phyloP scores from a whole-genome alignment of 2,797 vertebrate genomes.

The Channa striata region DNA sequence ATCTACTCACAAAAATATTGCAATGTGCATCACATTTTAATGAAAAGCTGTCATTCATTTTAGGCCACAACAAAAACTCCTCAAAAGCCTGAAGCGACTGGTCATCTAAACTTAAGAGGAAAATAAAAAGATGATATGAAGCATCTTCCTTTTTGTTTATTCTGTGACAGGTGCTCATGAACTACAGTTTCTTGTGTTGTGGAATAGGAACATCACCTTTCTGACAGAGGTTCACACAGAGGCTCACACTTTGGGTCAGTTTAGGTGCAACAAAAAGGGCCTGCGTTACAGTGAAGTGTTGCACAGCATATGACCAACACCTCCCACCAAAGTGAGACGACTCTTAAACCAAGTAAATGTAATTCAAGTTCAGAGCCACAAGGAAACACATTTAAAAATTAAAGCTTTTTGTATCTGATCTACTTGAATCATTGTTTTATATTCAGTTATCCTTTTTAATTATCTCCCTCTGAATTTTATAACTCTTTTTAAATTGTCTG shows the following conservation, averaged over 20 bases:
- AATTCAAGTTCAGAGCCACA: conserved; percentile 11
- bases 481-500: neutral
- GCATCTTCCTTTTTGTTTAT: no score
- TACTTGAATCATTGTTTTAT: neutral
- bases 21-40: neutral
- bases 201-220: neutral
- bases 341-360: conserved; percentile 18
- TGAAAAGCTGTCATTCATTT: no score
- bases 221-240: conserved; percentile 7
- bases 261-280: conserved; percentile 9
- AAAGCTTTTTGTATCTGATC: neutral
- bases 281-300: conserved; percentile 13
- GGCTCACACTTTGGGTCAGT: conserved; percentile 27
- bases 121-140: no score
- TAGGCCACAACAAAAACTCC: no score
- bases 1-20: neutral
- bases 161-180: neutral
- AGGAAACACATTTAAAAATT: neutral
- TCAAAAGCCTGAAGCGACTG: no score
- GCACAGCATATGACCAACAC: conserved; percentile 32
- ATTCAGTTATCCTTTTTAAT: neutral
- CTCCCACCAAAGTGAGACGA: conserved; percentile 10
- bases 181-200: neutral
- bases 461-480: neutral
- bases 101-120: no score